phyloP scores from a whole-genome alignment of 2,113 vertebrate genomes.

The Platichthys stellatus region DNA sequence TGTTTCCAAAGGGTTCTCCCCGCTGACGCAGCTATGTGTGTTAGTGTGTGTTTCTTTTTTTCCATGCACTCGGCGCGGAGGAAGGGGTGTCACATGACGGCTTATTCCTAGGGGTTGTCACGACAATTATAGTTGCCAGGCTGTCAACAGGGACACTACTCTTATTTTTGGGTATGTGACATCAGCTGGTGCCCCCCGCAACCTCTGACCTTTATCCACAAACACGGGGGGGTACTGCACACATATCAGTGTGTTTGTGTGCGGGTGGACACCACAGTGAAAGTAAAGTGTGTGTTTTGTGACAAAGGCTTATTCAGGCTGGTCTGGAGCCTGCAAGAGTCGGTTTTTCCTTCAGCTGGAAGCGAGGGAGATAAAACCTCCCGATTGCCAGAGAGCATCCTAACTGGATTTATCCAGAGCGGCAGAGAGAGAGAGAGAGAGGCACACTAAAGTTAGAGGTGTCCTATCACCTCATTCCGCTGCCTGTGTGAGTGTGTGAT shows the following conservation, averaged over 20 bases:
- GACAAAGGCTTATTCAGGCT: conserved; percentile 31
- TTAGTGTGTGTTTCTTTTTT: conserved; percentile 54
- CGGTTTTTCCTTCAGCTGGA: conserved; percentile 33
- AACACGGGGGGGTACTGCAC: background rate
- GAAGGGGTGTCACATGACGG: conserved; percentile 61
- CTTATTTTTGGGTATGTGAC: conserved; percentile 48
- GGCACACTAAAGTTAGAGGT: conserved; percentile 71
- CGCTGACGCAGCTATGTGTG: conserved; percentile 51
- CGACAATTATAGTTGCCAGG: conserved; percentile 66
- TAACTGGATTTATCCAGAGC: conserved; percentile 66
- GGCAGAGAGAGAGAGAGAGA: background rate
- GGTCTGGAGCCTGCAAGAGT: conserved; percentile 20
- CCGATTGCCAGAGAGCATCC: conserved; percentile 45
- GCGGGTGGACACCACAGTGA: background rate
- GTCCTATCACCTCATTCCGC: conserved; percentile 60
- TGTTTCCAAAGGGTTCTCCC: conserved; percentile 72
- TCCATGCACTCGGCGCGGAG: conserved; percentile 53
- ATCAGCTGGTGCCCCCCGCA: conserved; percentile 53
- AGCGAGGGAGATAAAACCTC: conserved; percentile 38
- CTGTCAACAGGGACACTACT: conserved; percentile 66
- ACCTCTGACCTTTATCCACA: conserved; percentile 52
- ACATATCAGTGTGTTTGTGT: background rate
- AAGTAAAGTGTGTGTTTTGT: background rate
- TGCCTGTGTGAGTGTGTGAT: conserved; percentile 56
- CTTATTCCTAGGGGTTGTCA: conserved; percentile 69